Conservation (phyloP, 2,888 invertebrate species). For the Siphonodentalium dalli region DNA sequence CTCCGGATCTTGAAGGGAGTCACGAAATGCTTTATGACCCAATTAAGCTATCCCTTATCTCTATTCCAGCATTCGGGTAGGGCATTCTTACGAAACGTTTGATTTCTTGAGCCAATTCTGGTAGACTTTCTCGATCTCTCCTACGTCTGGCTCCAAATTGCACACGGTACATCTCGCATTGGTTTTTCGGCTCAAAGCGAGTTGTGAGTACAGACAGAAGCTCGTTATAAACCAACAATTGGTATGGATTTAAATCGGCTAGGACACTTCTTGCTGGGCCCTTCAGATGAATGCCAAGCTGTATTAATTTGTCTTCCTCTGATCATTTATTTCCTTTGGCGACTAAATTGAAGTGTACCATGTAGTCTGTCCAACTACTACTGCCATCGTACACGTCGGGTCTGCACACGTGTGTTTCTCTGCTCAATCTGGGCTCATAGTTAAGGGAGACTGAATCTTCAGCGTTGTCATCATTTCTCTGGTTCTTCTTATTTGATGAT, state of each 20-base stretch:
- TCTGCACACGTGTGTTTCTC: no score
- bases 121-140: background rate
- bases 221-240: background rate
- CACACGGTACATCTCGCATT: conserved; percentile 1
- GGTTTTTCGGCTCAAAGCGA: conserved; percentile 5
- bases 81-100: conserved; percentile 1
- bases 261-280: no score
- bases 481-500: no score
- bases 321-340: no score
- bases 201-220: background rate
- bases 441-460: no score
- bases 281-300: no score
- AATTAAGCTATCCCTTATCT: background rate
- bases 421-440: no score
- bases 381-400: no score
- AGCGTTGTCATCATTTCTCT: no score
- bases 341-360: no score
- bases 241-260: background rate
- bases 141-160: background rate
- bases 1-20: conserved; percentile 1
- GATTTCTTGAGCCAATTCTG: conserved; percentile 5
- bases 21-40: background rate
- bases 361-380: no score
- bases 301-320: no score
- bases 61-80: background rate